These are phyloP conservation scores for Hypsopygia costalis DNA, from an alignment of 2,888 invertebrate species.

Conservation along the genomic window DNA sequence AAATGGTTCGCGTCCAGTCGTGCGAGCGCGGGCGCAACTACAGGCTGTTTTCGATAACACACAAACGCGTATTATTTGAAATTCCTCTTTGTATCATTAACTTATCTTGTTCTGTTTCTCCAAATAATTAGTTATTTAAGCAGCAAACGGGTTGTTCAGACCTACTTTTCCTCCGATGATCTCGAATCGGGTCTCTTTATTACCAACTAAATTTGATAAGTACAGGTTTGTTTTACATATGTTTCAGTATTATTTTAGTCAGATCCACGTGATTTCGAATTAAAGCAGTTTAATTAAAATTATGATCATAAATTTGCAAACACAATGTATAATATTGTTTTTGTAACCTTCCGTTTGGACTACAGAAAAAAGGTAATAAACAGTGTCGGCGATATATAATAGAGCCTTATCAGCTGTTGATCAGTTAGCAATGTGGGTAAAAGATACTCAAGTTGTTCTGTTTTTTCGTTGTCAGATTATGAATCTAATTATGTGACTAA, in stretches of 20 bases:
- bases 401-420: constrained; percentile 36
- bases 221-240: constrained; percentile 6
- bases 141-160: constrained; percentile 1
- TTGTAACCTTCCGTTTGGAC: constrained; percentile 25
- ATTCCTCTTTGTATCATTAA: neutral
- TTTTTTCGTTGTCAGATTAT: constrained; percentile 27
- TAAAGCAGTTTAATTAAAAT: constrained; percentile 24
- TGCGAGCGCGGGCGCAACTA: neutral
- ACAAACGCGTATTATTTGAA: too few species aligned
- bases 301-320: constrained; percentile 21
- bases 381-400: constrained; percentile 40
- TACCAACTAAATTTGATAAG: constrained; percentile 1
- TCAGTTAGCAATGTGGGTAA: constrained; percentile 33
- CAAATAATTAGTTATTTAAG: constrained; percentile 3
- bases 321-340: constrained; percentile 21
- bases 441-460: constrained; percentile 26
- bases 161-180: neutral
- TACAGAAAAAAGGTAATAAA: constrained; percentile 29
- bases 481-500: constrained; percentile 28
- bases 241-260: constrained; percentile 10
- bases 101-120: neutral
- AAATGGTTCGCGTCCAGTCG: neutral
- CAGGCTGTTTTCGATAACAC: too few species aligned
- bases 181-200: neutral
- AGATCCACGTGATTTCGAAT: constrained; percentile 19